Conservation (phyloP, 30 jellyfish, hydroid and myxozoan genomes). For the Cassiopea andromeda region DNA sequence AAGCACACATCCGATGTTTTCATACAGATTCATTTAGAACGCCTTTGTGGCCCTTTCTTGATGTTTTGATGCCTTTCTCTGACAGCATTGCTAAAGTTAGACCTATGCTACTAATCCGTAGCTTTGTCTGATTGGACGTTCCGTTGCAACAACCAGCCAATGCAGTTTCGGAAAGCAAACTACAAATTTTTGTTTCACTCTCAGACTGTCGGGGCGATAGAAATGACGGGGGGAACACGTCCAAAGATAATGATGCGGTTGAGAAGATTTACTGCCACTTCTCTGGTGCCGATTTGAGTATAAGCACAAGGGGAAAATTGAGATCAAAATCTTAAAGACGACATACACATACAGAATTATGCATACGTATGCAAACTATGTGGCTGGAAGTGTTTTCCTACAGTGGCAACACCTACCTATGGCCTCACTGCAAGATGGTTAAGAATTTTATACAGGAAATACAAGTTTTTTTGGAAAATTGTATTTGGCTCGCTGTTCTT, state of each 20-base stretch:
- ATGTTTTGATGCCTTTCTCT: background rate
- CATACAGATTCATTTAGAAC: slow-evolving; percentile 22
- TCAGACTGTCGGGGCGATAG: background rate
- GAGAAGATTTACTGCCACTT: background rate
- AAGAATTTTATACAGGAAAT: no score
- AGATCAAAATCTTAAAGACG: background rate
- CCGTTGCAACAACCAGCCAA: background rate
- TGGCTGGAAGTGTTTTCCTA: no score
- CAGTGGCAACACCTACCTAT: no score
- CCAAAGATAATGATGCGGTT: background rate
- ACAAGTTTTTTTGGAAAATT: no score
- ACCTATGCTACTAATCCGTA: background rate
- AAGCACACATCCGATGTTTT: slow-evolving; percentile 42
- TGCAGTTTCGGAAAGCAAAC: background rate
- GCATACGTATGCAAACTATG: no score
- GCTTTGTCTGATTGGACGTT: slow-evolving; percentile 4
- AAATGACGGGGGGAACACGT: background rate
- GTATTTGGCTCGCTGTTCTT: no score
- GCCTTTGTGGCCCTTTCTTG: background rate
- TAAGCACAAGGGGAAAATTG: background rate
- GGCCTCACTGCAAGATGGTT: no score
- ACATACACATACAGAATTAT: background rate
- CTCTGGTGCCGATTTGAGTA: background rate
- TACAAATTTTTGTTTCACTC: background rate
- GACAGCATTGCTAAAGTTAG: background rate